Evolutionary conservation across 2,888 invertebrate genomes (phyloP).

Genomic region (Dolomedes plantarius): DNA sequence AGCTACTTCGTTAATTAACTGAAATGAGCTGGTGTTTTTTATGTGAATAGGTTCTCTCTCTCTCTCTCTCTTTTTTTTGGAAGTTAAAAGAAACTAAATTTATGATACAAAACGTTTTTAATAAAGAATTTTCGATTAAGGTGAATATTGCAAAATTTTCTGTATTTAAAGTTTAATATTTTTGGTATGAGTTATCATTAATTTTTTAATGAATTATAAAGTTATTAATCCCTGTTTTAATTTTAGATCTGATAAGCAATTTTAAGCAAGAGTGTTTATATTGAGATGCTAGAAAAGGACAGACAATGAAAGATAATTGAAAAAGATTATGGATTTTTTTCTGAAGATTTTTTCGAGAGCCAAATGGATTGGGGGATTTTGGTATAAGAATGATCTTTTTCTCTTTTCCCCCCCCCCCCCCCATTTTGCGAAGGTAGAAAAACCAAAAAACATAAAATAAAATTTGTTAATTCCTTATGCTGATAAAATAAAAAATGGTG

Average conservation of each 20-base stretch:
- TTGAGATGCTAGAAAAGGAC: too few species aligned
- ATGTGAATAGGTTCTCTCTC: neutral
- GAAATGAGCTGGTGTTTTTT: slow-evolving; percentile 13
- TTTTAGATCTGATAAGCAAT: neutral
- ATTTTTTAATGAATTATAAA: slow-evolving; percentile 4
- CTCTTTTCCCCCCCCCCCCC: too few species aligned
- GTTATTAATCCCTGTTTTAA: neutral
- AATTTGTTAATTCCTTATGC: too few species aligned
- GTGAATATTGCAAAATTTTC: neutral
- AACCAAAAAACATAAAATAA: too few species aligned
- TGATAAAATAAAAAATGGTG: too few species aligned
- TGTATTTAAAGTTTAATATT: neutral
- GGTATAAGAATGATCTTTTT: too few species aligned
- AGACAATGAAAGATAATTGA: too few species aligned
- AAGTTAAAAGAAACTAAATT: slow-evolving; percentile 14
- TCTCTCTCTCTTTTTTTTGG: neutral
- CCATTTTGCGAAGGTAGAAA: too few species aligned
- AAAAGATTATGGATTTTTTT: too few species aligned
- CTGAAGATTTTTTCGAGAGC: too few species aligned
- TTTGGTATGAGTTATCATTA: neutral
- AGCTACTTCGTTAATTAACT: slow-evolving; percentile 18
- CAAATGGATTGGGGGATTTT: too few species aligned
- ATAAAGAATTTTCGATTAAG: slow-evolving; percentile 5
- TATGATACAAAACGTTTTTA: slow-evolving; percentile 4
- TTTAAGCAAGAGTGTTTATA: neutral